Conservation (phyloP, 1,140 invertebrate genomes). For the Drosophila lowei region DNA sequence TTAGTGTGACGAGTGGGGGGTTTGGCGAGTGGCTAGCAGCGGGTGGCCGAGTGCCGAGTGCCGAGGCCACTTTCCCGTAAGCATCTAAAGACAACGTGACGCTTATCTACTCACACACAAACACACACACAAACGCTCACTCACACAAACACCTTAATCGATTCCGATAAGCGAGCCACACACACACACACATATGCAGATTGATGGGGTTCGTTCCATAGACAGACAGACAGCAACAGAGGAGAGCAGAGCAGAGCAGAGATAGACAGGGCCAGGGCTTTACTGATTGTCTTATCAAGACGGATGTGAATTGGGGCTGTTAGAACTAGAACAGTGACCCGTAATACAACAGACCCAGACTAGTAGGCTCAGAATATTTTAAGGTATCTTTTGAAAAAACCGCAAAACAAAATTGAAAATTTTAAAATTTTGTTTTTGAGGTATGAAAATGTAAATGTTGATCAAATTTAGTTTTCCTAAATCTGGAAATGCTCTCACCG, state of each 20-base stretch:
- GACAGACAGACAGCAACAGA: not conserved
- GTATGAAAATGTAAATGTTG: too few species aligned
- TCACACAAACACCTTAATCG: conserved; percentile 36
- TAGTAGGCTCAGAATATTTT: not conserved
- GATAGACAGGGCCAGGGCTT: conserved; percentile 25
- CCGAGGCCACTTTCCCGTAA: not conserved
- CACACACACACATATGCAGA: not conserved
- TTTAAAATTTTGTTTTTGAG: too few species aligned
- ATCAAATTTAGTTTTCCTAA: too few species aligned
- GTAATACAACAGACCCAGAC: too few species aligned
- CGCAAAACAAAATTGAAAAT: too few species aligned
- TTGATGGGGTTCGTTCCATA: too few species aligned
- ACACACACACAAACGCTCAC: not conserved
- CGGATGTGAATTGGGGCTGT: conserved; percentile 23
- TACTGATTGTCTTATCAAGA: conserved; percentile 34
- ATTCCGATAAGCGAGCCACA: conserved; percentile 23
- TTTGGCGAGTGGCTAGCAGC: too few species aligned
- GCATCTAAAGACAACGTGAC: conserved; percentile 6
- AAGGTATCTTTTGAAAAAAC: not conserved
- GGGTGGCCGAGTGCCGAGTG: too few species aligned
- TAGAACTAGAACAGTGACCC: conserved; percentile 19
- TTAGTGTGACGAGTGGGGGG: too few species aligned
- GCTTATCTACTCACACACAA: conserved; percentile 18
- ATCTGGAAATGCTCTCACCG: too few species aligned
- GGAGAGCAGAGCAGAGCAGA: too few species aligned